Evolutionary conservation across 2,888 invertebrate genomes (phyloP).

Genomic region (Odontocerum albicorne): DNA sequence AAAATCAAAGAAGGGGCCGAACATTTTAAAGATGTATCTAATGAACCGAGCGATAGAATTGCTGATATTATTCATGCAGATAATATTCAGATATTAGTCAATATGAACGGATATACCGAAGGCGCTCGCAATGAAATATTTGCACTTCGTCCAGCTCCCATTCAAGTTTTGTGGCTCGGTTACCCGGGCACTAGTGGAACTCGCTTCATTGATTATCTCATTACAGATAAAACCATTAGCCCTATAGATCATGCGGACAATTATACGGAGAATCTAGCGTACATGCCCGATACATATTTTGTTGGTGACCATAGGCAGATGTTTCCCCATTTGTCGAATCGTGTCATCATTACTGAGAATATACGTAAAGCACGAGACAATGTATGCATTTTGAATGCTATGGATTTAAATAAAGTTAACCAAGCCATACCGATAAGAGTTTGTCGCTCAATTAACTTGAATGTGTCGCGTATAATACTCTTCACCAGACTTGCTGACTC

Average conservation of each 20-base stretch:
- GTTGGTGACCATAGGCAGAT: slow-evolving; percentile 98
- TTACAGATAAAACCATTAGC: slow-evolving; percentile 94
- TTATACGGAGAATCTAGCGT: slow-evolving; percentile 97
- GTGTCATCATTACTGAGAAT: too few species aligned
- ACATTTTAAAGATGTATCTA: slow-evolving; percentile 93
- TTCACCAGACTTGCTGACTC: too few species aligned
- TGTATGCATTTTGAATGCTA: too few species aligned
- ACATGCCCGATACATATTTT: slow-evolving; percentile 98
- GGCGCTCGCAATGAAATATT: slow-evolving; percentile 99
- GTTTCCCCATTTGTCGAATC: slow-evolving; percentile 97
- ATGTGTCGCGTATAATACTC: too few species aligned
- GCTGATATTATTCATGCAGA: slow-evolving; percentile 90
- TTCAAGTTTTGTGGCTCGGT: slow-evolving; percentile 99
- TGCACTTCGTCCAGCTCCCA: slow-evolving; percentile 91
- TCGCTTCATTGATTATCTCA: slow-evolving; percentile 96
- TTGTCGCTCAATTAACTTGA: too few species aligned
- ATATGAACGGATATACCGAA: slow-evolving; percentile 99
- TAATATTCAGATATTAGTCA: slow-evolving; percentile 94
- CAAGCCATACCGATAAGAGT: too few species aligned
- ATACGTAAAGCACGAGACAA: too few species aligned
- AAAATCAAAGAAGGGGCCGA: slow-evolving; percentile 92
- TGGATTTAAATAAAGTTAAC: too few species aligned
- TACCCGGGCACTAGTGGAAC: slow-evolving; percentile 99
- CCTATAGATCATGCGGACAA: slow-evolving; percentile 80
- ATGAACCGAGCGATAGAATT: slow-evolving; percentile 87